These are phyloP conservation scores for Gyps fulvus DNA, from an alignment of 2,113 vertebrate genomes.

Conservation along the genomic window DNA sequence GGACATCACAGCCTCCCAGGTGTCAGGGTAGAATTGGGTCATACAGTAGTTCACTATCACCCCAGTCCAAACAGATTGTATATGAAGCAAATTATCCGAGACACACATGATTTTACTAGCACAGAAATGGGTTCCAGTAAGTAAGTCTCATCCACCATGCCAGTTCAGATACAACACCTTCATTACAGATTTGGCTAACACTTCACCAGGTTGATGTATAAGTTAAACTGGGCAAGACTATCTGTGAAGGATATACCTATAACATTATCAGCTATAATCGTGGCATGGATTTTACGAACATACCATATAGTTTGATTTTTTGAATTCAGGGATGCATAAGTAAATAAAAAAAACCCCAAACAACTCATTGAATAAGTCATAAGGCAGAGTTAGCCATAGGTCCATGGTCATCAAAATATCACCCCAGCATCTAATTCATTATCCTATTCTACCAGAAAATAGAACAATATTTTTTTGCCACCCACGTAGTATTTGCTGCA, in stretches of 20 bases:
- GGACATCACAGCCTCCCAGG: not conserved
- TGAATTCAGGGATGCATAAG: accelerated
- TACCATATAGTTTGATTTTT: not conserved
- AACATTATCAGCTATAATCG: not conserved
- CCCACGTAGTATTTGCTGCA: not conserved
- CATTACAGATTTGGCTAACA: not conserved
- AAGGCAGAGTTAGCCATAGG: not conserved
- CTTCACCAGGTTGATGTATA: not conserved
- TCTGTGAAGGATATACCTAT: not conserved
- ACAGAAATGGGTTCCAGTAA: not conserved
- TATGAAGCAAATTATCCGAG: not conserved
- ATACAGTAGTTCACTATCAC: not conserved
- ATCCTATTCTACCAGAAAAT: not conserved
- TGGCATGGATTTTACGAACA: not conserved
- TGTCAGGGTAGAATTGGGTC: not conserved
- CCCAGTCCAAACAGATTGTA: not conserved
- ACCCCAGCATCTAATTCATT: not conserved
- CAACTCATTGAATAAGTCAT: not conserved
- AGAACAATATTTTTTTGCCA: not conserved
- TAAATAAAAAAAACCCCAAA: not conserved
- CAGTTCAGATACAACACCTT: not conserved
- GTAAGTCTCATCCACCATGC: not conserved
- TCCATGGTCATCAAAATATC: not conserved
- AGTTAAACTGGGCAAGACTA: not conserved
- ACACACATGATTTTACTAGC: not conserved